These are phyloP conservation scores for Rhadina sibilatrix DNA, from an alignment of 2,113 vertebrate genomes.

Conservation along the genomic window DNA sequence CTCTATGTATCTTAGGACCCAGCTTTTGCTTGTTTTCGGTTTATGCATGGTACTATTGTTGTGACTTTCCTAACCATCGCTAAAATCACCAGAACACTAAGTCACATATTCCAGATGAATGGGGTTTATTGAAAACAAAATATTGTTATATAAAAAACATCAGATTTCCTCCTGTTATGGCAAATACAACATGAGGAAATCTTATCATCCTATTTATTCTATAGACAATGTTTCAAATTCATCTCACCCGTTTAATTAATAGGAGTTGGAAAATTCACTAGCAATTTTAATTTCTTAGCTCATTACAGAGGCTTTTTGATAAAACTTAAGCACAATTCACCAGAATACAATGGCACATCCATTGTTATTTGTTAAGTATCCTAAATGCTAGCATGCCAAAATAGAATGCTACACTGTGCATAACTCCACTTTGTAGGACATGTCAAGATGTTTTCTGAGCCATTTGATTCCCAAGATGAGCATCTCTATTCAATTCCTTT, in stretches of 20 bases:
- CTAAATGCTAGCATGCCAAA: neutral
- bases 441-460: neutral
- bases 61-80: neutral
- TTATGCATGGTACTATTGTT: neutral
- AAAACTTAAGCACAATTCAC: neutral
- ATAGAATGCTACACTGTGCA: neutral
- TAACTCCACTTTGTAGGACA: neutral
- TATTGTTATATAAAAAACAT: neutral
- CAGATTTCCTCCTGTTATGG: neutral
- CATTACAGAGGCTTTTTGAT: neutral
- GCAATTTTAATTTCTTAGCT: neutral
- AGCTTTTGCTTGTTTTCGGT: neutral
- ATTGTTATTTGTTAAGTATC: neutral
- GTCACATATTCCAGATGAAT: neutral
- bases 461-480: neutral
- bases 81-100: neutral
- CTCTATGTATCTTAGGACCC: neutral
- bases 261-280: neutral
- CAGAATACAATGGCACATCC: neutral
- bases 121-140: neutral
- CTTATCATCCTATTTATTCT: neutral
- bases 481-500: neutral
- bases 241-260: neutral
- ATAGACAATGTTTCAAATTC: neutral
- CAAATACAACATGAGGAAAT: neutral